phyloP scores from a whole-genome alignment of 2,797 vertebrate genomes.

The Champsocephalus gunnari region DNA sequence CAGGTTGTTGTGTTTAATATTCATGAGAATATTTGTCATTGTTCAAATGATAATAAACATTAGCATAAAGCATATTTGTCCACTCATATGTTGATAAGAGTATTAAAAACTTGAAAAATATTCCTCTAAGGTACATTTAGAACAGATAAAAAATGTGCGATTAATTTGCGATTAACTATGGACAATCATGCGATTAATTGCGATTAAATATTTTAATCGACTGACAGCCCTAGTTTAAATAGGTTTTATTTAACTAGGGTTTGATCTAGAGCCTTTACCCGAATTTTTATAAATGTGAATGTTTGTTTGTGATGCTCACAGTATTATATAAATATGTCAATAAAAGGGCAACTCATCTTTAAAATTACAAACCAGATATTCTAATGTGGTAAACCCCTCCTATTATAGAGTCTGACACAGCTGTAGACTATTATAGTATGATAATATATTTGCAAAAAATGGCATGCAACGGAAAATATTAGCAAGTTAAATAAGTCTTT shows the following conservation, averaged over 20 bases:
- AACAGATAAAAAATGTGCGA: too few relatives aligned
- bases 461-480: conserved; percentile 5
- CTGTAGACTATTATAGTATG: background rate
- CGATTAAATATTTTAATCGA: too few relatives aligned
- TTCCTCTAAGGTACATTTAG: too few relatives aligned
- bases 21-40: too few relatives aligned
- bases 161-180: too few relatives aligned
- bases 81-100: too few relatives aligned
- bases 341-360: background rate
- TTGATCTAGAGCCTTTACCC: background rate
- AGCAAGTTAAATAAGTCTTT: background rate
- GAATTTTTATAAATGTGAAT: background rate
- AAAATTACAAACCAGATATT: background rate
- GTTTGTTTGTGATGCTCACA: background rate
- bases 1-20: too few relatives aligned
- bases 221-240: too few relatives aligned
- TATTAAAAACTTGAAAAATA: too few relatives aligned
- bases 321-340: background rate
- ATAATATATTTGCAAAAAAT: background rate
- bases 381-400: background rate
- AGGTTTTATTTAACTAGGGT: background rate
- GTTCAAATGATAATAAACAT: too few relatives aligned
- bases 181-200: too few relatives aligned
- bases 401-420: background rate
- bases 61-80: too few relatives aligned